phyloP scores from a whole-genome alignment of 2,797 vertebrate species.

The Cossypha niveicapilla region DNA sequence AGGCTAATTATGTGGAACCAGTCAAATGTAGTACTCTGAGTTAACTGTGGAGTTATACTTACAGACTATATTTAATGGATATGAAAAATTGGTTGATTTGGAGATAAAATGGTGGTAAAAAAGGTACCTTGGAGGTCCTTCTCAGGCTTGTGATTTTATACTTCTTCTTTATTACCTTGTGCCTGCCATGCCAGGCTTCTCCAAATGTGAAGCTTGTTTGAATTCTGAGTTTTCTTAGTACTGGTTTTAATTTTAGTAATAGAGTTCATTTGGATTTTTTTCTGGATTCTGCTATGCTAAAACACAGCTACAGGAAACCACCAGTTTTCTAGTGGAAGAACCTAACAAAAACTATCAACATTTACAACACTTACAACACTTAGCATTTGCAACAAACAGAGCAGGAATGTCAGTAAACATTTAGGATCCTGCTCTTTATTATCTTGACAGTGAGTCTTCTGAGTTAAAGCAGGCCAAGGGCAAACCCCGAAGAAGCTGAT shows the following conservation, averaged over 20 bases:
- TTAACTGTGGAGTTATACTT: neutral
- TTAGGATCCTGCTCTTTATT: neutral
- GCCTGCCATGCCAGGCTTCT: neutral
- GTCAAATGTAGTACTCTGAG: neutral
- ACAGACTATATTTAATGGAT: neutral
- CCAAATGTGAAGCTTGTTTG: neutral
- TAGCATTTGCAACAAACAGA: conserved; percentile 7
- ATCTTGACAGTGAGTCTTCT: neutral
- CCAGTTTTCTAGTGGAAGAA: neutral
- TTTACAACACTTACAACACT: neutral
- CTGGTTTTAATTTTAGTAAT: conserved; percentile 20
- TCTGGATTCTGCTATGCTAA: neutral
- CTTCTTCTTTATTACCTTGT: neutral
- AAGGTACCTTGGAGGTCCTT: neutral
- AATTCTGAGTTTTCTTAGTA: neutral
- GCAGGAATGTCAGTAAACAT: neutral
- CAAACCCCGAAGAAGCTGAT: neutral
- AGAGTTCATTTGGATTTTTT: neutral
- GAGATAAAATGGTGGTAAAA: neutral
- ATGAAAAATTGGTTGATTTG: neutral
- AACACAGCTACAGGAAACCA: neutral
- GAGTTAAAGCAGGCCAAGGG: neutral
- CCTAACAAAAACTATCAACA: neutral
- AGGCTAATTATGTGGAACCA: neutral
- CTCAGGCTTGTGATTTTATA: neutral